Percentiles rank a stretch among this genome's conserved stretches.
phyloP scores from a whole-genome alignment of 2,797 vertebrate genomes.

The Eupleurogrammus muticus region DNA sequence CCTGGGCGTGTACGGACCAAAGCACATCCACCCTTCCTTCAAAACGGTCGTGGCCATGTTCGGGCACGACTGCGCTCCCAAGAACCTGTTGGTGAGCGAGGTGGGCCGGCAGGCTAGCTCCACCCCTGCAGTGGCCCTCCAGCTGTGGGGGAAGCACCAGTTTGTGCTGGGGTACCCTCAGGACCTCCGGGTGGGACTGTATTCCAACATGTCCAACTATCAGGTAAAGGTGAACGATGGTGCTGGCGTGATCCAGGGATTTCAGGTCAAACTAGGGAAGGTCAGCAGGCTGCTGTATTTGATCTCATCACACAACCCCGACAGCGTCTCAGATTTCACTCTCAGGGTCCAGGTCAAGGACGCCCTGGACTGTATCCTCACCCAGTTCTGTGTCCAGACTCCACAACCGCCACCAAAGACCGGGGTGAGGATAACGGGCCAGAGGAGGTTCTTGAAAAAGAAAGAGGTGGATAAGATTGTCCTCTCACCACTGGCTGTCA shows the following conservation, averaged over 20 bases:
- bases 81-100: slow-evolving; percentile 91
- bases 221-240: slow-evolving; percentile 89
- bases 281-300: slow-evolving; percentile 93
- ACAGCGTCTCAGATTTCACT: slow-evolving; percentile 92
- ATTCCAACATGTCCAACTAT: slow-evolving; percentile 95
- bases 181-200: slow-evolving; percentile 93
- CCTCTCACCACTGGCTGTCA: slow-evolving; percentile 91
- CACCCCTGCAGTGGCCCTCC: slow-evolving; percentile 89
- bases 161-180: slow-evolving; percentile 90
- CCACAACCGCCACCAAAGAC: slow-evolving; percentile 91
- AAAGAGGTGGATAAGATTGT: slow-evolving; percentile 95
- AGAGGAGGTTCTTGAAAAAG: slow-evolving; percentile 95
- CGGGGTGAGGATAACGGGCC: slow-evolving; percentile 79
- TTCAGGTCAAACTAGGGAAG: slow-evolving; percentile 94
- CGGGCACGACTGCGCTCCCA: slow-evolving; percentile 94
- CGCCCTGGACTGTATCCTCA: slow-evolving; percentile 89
- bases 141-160: slow-evolving; percentile 97
- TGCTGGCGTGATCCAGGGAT: slow-evolving; percentile 87
- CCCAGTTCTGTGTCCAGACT: slow-evolving; percentile 96
- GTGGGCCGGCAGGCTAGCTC: slow-evolving; percentile 85
- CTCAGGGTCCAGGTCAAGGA: slow-evolving; percentile 94
- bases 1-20: slow-evolving; percentile 93
- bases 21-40: slow-evolving; percentile 97
- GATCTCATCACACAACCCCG: slow-evolving; percentile 86
- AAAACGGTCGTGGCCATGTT: slow-evolving; percentile 95